Conservation (phyloP, 2,888 invertebrate genomes). For the Rapana venosa region DNA sequence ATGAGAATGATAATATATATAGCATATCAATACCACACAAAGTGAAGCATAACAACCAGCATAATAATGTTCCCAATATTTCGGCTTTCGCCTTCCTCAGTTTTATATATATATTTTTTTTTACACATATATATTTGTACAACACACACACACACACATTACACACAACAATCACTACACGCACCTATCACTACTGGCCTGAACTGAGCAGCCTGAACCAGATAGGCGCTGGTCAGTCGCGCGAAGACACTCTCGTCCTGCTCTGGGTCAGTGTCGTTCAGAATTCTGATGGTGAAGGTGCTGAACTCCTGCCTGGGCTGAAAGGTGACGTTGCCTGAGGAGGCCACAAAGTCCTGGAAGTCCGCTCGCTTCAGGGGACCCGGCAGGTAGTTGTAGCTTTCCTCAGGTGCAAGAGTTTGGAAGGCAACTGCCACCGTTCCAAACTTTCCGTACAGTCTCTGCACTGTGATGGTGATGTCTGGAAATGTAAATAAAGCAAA, state of each 20-base stretch:
- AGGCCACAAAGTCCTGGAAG: conserved; percentile 62
- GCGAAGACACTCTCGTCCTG: conserved; percentile 75
- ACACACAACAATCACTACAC: neutral
- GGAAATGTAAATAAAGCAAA: conserved; percentile 41
- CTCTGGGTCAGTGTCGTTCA: conserved; percentile 73
- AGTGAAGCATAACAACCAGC: too few species aligned
- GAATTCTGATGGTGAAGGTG: conserved; percentile 59
- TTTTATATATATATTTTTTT: too few species aligned
- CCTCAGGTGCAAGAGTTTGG: conserved; percentile 64
- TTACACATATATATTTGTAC: too few species aligned
- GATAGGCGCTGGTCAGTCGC: conserved; percentile 61
- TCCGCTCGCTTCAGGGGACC: conserved; percentile 61
- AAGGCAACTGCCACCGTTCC: conserved; percentile 72
- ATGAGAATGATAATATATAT: too few species aligned
- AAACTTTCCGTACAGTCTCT: conserved; percentile 66
- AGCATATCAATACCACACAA: too few species aligned
- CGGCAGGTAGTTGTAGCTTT: conserved; percentile 69
- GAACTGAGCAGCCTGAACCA: conserved; percentile 62
- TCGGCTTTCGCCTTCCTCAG: too few species aligned
- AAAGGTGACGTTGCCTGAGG: conserved; percentile 64
- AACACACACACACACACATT: too few species aligned
- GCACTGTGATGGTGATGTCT: conserved; percentile 68
- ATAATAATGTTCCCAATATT: too few species aligned
- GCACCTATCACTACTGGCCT: too few species aligned
- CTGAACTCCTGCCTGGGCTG: conserved; percentile 50